Evolutionary conservation across 2,113 vertebrate species (phyloP).

Genomic region (Saimiri boliviensis): DNA sequence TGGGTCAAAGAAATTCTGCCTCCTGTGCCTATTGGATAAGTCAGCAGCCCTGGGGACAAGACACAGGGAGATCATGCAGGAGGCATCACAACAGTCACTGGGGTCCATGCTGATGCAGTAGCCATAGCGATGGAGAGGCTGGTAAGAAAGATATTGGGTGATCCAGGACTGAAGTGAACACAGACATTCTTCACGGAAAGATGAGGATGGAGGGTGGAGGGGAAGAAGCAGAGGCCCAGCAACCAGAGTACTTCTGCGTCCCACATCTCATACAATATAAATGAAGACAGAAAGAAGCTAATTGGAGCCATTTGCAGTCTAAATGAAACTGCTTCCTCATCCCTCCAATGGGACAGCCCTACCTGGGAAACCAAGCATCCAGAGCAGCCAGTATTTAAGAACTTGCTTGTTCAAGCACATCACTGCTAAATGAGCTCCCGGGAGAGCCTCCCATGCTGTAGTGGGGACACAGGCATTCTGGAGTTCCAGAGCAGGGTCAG

Average conservation of each 20-base stretch:
- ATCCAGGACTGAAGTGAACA: neutral
- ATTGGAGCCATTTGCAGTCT: constrained; percentile 42
- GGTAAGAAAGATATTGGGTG: neutral
- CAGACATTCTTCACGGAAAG: neutral
- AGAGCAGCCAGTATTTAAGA: neutral
- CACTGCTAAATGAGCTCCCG: constrained; percentile 49
- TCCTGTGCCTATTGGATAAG: neutral
- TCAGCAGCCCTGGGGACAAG: neutral
- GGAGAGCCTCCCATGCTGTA: neutral
- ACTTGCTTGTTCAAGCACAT: neutral
- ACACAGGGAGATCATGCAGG: neutral
- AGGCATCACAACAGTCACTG: constrained; percentile 39
- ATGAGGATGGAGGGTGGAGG: neutral
- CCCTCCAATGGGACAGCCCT: neutral
- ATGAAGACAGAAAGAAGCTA: constrained; percentile 9
- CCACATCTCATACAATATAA: neutral
- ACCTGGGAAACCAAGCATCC: neutral
- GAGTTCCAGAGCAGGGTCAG: neutral
- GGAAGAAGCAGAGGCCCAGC: neutral
- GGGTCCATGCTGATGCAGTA: neutral
- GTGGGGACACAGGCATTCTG: neutral
- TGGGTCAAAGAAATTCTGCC: neutral
- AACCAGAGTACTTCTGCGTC: neutral
- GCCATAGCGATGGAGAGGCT: neutral
- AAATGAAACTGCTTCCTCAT: constrained; percentile 3